Percentiles rank a stretch among this genome's conserved stretches.
These are phyloP conservation scores for Tetragonisca angustula DNA, from an alignment of 2,888 invertebrate genomes.

Conservation along the genomic window DNA sequence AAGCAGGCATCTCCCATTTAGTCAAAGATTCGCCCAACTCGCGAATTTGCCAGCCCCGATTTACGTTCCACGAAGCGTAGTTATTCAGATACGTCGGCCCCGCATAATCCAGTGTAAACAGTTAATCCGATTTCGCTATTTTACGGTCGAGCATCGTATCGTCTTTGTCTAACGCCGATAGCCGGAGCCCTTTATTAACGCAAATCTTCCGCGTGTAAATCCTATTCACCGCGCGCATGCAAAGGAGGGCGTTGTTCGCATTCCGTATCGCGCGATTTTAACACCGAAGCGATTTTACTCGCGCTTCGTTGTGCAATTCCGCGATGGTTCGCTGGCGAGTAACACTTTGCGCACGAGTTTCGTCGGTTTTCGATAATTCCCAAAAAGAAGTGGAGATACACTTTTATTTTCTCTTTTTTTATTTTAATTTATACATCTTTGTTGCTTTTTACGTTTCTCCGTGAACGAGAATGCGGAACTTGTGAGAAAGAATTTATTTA, in stretches of 20 bases:
- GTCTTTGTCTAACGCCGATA: constrained; percentile 23
- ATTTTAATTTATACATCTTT: too few relatives aligned
- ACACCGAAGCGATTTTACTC: constrained; percentile 18
- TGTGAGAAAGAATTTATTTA: too few relatives aligned
- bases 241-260: constrained; percentile 10
- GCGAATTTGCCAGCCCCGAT: background rate
- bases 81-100: constrained; percentile 1
- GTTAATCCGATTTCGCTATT: constrained; percentile 37
- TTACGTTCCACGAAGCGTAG: too few relatives aligned
- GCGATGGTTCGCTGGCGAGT: background rate
- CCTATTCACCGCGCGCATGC: constrained; percentile 13
- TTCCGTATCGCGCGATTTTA: constrained; percentile 1
- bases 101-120: constrained; percentile 35
- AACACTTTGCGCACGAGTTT: background rate
- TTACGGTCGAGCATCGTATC: constrained; percentile 16
- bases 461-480: too few relatives aligned
- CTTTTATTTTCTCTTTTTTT: too few relatives aligned
- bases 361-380: background rate
- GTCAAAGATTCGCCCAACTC: background rate
- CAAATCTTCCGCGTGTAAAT: constrained; percentile 30
- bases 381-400: too few relatives aligned
- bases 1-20: background rate
- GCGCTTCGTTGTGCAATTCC: background rate
- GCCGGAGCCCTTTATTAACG: constrained; percentile 11
- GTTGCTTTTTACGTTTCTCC: too few relatives aligned